Evolutionary conservation across 2,113 vertebrate genomes (phyloP).

Genomic region (Chiloscyllium plagiosum): DNA sequence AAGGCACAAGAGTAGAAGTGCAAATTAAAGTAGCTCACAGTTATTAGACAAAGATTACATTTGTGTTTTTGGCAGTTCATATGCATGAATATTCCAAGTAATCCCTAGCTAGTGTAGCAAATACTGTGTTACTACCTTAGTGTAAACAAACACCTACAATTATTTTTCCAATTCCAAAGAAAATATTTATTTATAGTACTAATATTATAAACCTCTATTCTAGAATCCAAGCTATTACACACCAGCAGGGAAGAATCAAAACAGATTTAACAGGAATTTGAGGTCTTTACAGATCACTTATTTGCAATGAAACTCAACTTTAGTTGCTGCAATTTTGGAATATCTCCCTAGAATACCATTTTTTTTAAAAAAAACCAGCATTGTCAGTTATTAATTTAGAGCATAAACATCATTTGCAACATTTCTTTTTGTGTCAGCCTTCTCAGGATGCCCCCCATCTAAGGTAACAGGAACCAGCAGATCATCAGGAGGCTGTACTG

Average conservation of each 20-base stretch:
- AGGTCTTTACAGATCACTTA: not conserved
- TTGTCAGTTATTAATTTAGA: not conserved
- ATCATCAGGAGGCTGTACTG: not conserved
- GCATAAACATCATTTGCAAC: not conserved
- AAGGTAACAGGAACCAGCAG: not conserved
- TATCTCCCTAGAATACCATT: not conserved
- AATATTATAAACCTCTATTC: not conserved
- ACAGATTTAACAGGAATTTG: not conserved
- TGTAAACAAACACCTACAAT: too few species aligned
- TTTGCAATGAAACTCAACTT: not conserved
- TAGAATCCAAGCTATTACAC: not conserved
- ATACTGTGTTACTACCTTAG: not conserved
- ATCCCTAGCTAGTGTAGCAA: not conserved
- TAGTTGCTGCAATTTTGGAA: not conserved
- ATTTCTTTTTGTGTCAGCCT: not conserved
- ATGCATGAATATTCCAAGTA: not conserved
- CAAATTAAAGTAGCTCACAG: not conserved
- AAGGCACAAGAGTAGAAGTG: not conserved
- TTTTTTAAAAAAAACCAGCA: not conserved
- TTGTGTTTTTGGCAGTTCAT: not conserved
- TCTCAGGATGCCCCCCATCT: not conserved
- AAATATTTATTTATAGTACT: not conserved
- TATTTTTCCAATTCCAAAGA: not conserved
- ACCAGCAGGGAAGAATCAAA: not conserved
- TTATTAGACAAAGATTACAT: not conserved